A percentile compares a stretch with the other conserved stretches of the same genome.
Evolutionary conservation across 2,888 invertebrate species (phyloP).

Genomic region (Diachrysia chrysitis): DNA sequence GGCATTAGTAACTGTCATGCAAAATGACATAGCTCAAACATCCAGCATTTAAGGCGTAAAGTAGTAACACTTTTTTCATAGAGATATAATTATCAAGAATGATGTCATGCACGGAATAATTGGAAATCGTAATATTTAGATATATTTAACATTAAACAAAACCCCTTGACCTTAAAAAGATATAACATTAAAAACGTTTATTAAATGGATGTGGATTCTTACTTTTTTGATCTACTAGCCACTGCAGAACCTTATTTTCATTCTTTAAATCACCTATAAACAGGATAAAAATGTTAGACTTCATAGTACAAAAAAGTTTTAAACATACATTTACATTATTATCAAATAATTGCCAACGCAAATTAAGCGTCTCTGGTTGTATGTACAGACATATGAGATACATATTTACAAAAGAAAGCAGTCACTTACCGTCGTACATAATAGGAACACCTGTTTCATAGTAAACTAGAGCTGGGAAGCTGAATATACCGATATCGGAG

Average conservation of each 20-base stretch:
- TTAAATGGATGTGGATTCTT: conserved; percentile 92
- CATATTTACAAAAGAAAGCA: conserved; percentile 18
- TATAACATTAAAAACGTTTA: conserved; percentile 70
- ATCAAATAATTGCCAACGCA: conserved; percentile 11
- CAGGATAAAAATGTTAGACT: conserved; percentile 74
- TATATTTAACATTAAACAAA: conserved; percentile 59
- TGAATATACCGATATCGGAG: conserved; percentile 97
- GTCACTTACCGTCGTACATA: conserved; percentile 96
- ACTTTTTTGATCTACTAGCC: conserved; percentile 98
- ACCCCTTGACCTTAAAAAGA: conserved; percentile 52
- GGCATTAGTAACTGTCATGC: conserved; percentile 90
- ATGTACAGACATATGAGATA: conserved; percentile 29
- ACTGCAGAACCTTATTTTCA: conserved; percentile 98
- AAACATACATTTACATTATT: conserved; percentile 13
- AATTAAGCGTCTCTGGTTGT: conserved; percentile 13
- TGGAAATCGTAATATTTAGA: conserved; percentile 68
- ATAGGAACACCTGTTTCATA: conserved; percentile 98
- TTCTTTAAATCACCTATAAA: conserved; percentile 97
- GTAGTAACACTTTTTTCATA: conserved; percentile 72
- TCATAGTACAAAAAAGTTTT: conserved; percentile 16
- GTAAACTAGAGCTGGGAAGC: conserved; percentile 97
- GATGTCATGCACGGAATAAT: conserved; percentile 87
- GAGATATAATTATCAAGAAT: conserved; percentile 76
- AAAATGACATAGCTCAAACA: conserved; percentile 89
- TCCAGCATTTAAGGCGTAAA: conserved; percentile 86